Evolutionary conservation across 2,113 vertebrate genomes (phyloP).

Genomic region (Tilapia sparmanii): DNA sequence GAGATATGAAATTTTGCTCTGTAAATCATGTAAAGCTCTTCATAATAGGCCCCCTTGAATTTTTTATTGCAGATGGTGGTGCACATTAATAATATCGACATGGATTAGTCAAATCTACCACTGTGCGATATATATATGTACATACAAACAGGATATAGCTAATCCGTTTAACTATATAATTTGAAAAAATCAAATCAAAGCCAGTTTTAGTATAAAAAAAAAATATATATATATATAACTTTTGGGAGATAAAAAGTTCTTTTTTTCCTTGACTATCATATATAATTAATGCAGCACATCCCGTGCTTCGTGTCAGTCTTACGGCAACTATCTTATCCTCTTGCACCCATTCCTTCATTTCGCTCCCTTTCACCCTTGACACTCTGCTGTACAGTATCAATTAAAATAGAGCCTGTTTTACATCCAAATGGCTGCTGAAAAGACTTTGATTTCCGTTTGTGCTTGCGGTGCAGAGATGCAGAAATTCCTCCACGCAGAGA

Average conservation of each 20-base stretch:
- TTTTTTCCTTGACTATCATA: background rate
- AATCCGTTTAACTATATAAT: background rate
- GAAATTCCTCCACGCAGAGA: slow-evolving; percentile 31
- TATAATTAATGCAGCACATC: slow-evolving; percentile 5
- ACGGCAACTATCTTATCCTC: background rate
- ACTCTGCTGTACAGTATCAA: background rate
- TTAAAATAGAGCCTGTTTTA: slow-evolving; percentile 46
- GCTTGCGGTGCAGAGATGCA: slow-evolving; percentile 45
- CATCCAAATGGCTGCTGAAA: slow-evolving; percentile 51
- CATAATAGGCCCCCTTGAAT: background rate
- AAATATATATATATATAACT: accelerated
- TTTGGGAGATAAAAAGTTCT: background rate
- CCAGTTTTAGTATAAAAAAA: background rate
- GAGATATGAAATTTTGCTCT: background rate
- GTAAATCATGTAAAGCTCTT: background rate
- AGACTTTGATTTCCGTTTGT: slow-evolving; percentile 62
- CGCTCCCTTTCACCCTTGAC: background rate
- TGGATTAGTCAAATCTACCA: background rate
- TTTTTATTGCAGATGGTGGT: background rate
- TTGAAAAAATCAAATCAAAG: background rate
- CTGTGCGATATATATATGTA: background rate
- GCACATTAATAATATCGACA: background rate
- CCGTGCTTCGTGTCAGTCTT: background rate
- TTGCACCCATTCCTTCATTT: background rate
- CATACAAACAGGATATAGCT: background rate